Percentiles rank a stretch among this genome's conserved stretches.
phyloP scores from a whole-genome alignment of 2,797 vertebrate species.

The Nasua narica region DNA sequence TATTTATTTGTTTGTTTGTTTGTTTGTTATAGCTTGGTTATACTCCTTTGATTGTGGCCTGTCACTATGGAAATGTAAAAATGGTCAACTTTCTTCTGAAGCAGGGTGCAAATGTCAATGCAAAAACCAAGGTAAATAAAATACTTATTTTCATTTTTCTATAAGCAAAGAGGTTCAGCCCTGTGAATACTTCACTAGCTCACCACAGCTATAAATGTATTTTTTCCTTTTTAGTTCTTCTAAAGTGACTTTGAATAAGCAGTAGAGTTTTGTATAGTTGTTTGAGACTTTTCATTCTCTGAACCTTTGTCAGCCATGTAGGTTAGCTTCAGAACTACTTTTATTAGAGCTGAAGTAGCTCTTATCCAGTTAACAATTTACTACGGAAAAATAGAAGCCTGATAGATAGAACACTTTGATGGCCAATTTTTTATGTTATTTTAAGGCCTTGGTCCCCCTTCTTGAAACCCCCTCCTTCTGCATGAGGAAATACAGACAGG shows the following conservation, averaged over 20 bases:
- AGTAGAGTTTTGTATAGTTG: not conserved
- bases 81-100: constrained; percentile 98
- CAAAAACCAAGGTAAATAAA: constrained; percentile 97
- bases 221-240: not conserved
- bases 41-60: constrained; percentile 97
- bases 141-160: not conserved
- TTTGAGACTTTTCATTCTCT: not conserved
- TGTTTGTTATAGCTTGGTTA: constrained; percentile 92
- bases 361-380: not conserved
- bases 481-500: not conserved
- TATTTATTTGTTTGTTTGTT: constrained; percentile 68
- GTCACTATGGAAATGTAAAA: constrained; percentile 98
- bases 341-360: not conserved
- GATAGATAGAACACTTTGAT: not conserved
- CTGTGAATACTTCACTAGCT: not conserved
- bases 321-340: not conserved
- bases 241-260: not conserved
- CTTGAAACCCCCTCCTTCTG: accelerated
- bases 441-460: not conserved
- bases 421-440: not conserved
- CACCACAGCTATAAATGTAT: not conserved
- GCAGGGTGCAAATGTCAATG: constrained; percentile 92
- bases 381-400: not conserved
- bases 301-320: not conserved
- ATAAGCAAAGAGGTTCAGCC: not conserved